Evolutionary conservation across 2,797 vertebrate species (phyloP).

Genomic region (Microctenopoma stevenorrisi): DNA sequence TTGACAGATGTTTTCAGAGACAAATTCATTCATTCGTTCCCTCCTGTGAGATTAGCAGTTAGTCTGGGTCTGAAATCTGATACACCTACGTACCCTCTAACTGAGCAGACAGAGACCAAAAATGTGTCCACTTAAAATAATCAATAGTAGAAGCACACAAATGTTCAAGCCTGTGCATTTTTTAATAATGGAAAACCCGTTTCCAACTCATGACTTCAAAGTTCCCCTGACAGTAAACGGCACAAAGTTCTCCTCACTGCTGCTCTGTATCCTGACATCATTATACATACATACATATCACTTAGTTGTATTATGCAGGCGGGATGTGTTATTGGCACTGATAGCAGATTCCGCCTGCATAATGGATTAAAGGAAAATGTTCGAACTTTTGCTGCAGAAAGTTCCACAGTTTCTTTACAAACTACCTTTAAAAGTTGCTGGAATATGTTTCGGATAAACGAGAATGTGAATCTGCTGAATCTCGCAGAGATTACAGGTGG

Average conservation of each 20-base stretch:
- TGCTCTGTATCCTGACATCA: neutral
- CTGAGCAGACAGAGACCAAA: neutral
- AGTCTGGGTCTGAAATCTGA: slow-evolving; percentile 18
- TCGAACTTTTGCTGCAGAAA: slow-evolving; percentile 4
- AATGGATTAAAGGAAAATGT: slow-evolving; percentile 9
- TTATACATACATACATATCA: neutral
- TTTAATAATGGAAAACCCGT: neutral
- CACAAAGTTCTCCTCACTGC: neutral
- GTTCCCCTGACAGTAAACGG: neutral
- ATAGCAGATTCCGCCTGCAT: slow-evolving; percentile 7
- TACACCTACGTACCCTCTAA: slow-evolving; percentile 1
- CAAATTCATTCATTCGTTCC: slow-evolving; percentile 26
- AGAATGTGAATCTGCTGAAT: neutral
- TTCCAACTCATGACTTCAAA: neutral
- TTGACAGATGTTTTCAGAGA: slow-evolving; percentile 39
- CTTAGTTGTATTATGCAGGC: slow-evolving; percentile 15
- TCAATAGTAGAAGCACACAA: neutral
- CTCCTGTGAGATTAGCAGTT: slow-evolving; percentile 37
- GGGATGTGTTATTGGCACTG: slow-evolving; percentile 4
- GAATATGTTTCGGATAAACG: slow-evolving; percentile 13
- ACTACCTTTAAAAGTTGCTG: neutral
- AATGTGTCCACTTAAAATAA: neutral
- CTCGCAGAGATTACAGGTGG: slow-evolving; percentile 5
- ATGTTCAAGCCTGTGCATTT: neutral
- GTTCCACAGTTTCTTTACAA: slow-evolving; percentile 2